Base-by-base conservation (phyloP, 2,888 invertebrate genomes). In the Crematogaster levior region DNA sequence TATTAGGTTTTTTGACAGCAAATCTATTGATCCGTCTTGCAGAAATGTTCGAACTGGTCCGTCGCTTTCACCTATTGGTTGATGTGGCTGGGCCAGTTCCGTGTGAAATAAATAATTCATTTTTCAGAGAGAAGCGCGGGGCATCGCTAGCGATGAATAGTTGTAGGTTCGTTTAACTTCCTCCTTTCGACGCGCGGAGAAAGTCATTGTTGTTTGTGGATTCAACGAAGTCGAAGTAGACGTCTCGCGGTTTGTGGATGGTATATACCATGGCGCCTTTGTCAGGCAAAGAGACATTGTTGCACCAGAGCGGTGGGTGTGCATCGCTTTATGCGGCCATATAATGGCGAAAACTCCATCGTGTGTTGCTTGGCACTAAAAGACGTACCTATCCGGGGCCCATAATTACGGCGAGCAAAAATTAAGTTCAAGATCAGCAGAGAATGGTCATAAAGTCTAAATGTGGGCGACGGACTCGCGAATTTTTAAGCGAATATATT, bases 181-280 rank as follows among this genome's bases (percentile, higher is more conserved):
- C 89, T 89, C 89, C 89, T 89, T 89, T 89, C 89, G 88, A 88
- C 86, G 81, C 77, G 81, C 56, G 82, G 88, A 89, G 89, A 89
- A 89, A 89, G 89, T 87, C 89, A 89, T 89, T 89, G 89, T 89
- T 89, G 89, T 89, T 85, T 79, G 86, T 80, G 85, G 80, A 85
- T 83, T 86, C 89, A 84, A 89, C 84, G 86, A 86, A 85, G 88
- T 88, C 82, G 81, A 85, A 86, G 88, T 79, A 86, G 85, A 85
- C 83, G 82, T 80, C 80, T 68, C 85, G 27, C 82, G 79, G 63
- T 65, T 58, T 81, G 72, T 81, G 68, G 83, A 86, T 43, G 37
- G 48, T 34, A 34, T 82, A 75, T 72, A 85, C 75, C 87, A 75
- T 72, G 58, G 77, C 79, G 77, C 86, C 86, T 84, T 85, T 81